A percentile compares a stretch with the other conserved stretches of the same genome.
Evolutionary conservation across 2,797 vertebrate genomes (phyloP).

Genomic region (Chrysocyon brachyurus): DNA sequence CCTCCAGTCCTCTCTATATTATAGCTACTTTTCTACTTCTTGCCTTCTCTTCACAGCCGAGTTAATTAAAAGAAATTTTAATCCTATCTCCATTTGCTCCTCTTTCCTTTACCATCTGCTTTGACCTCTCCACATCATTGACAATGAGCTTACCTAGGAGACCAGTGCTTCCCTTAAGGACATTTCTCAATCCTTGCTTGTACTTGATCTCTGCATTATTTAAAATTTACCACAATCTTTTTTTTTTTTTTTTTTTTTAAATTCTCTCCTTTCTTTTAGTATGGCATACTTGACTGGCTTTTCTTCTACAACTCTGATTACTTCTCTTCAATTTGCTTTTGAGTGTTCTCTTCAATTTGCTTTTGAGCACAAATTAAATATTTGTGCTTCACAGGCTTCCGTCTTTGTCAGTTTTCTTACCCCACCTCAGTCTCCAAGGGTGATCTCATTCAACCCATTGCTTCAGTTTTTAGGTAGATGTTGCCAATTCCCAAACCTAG

Average conservation of each 20-base stretch:
- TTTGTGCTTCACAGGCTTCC: background rate
- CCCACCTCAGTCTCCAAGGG: background rate
- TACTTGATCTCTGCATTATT: background rate
- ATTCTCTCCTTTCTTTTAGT: background rate
- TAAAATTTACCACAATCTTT: background rate
- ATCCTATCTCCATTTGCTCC: background rate
- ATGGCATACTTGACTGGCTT: background rate
- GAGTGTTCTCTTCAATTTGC: background rate
- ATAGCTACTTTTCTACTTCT: background rate
- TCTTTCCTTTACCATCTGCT: background rate
- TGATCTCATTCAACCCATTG: background rate
- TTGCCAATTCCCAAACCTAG: background rate
- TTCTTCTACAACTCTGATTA: background rate
- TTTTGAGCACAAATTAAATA: background rate
- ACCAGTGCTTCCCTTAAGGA: background rate
- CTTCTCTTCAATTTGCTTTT: background rate
- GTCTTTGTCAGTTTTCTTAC: background rate
- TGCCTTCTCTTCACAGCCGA: background rate
- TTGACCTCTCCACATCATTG: background rate
- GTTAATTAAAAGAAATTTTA: conserved; percentile 37
- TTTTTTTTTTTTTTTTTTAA: background rate
- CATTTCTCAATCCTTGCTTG: background rate
- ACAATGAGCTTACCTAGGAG: background rate
- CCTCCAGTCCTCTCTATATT: background rate
- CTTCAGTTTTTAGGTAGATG: background rate